phyloP scores from a whole-genome alignment of 2,888 invertebrate species.

The Electrophaes corylata region DNA sequence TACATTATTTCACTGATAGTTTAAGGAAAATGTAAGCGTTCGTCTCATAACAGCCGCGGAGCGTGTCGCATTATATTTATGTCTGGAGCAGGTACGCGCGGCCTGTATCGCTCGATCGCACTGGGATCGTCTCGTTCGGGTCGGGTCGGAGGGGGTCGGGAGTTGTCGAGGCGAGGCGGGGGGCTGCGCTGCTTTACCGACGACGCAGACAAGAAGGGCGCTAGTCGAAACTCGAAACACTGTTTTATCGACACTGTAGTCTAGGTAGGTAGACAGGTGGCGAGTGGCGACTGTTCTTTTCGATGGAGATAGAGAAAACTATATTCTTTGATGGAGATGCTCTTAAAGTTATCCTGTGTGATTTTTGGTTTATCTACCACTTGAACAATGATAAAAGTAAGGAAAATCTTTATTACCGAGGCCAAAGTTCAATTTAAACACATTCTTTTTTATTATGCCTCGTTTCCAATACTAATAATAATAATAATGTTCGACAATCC shows the following conservation, averaged over 20 bases:
- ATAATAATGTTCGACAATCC: too few relatives aligned
- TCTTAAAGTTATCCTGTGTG: conserved; percentile 28
- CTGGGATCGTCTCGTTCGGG: conserved; percentile 64
- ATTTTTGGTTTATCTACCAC: conserved; percentile 9
- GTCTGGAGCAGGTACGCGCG: conserved; percentile 64
- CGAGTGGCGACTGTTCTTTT: conserved; percentile 49
- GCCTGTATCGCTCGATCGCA: conserved; percentile 79
- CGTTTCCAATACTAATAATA: too few relatives aligned
- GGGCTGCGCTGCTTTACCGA: conserved; percentile 52
- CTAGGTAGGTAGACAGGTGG: conserved; percentile 64
- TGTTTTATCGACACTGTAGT: conserved; percentile 55
- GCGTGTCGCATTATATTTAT: conserved; percentile 65
- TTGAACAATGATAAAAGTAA: background rate
- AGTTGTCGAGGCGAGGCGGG: conserved; percentile 55
- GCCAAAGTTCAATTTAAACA: background rate
- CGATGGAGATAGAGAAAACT: too few relatives aligned
- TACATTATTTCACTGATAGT: conserved; percentile 82
- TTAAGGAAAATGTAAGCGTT: conserved; percentile 65
- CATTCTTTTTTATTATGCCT: too few relatives aligned
- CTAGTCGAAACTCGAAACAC: conserved; percentile 21
- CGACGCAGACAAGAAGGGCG: conserved; percentile 46
- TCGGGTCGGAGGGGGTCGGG: conserved; percentile 53
- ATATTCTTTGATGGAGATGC: conserved; percentile 37
- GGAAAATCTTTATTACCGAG: background rate
- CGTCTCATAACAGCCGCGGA: conserved; percentile 73